A percentile compares a stretch with the other conserved stretches of the same genome.
phyloP scores from a whole-genome alignment of 1,140 invertebrate genomes.

The Sipha flava region DNA sequence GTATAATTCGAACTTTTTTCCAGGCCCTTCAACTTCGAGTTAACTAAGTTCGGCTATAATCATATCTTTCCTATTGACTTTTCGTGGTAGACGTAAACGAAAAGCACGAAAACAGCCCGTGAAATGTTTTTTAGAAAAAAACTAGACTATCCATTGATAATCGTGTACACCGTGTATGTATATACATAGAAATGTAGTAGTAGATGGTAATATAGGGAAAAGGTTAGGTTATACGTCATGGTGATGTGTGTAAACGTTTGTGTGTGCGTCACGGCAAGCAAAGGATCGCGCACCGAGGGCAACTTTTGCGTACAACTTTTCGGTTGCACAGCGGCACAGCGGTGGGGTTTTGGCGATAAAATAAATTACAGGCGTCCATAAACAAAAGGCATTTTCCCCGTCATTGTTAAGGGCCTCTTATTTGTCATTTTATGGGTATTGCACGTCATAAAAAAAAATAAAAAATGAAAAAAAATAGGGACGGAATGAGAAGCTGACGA shows the following conservation, averaged over 20 bases:
- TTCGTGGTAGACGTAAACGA: no score
- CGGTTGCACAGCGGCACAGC: neutral
- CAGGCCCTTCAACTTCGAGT: no score
- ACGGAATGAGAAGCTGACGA: neutral
- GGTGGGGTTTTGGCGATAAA: neutral
- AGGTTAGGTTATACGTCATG: neutral
- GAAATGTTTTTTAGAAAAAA: no score
- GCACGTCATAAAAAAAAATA: constrained; percentile 14
- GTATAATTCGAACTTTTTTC: no score
- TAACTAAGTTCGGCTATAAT: no score
- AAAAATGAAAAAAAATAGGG: neutral
- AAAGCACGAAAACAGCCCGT: no score
- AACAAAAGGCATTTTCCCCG: constrained; percentile 15
- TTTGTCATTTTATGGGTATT: constrained; percentile 30
- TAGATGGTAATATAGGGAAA: no score
- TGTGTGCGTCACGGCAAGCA: neutral
- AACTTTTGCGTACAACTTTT: neutral
- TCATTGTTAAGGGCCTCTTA: constrained; percentile 29
- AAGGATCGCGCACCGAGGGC: neutral
- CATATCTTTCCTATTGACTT: no score
- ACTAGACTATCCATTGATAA: no score
- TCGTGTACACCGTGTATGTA: no score
- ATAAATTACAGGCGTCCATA: constrained; percentile 32
- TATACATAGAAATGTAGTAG: no score
- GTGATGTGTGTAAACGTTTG: neutral